Percentiles rank a stretch among this genome's conserved stretches.
These are phyloP conservation scores for Callionymus lyra DNA, from an alignment of 2,113 vertebrate species.

Conservation along the genomic window DNA sequence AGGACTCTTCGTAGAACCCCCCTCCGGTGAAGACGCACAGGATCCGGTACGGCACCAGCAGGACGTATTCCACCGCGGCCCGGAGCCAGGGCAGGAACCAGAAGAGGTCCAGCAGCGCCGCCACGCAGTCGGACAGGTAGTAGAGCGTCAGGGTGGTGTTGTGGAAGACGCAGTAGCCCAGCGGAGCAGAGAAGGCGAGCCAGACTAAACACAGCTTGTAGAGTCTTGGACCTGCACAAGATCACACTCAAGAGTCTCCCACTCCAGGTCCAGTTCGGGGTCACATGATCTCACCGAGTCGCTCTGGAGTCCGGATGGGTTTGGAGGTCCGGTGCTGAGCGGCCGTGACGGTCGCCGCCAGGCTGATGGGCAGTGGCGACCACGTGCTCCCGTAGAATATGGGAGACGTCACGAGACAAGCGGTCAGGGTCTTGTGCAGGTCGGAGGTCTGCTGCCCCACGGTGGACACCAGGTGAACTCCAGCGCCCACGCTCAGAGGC, in stretches of 20 bases:
- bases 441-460: conserved; percentile 76
- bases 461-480: conserved; percentile 77
- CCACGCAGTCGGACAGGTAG: conserved; percentile 66
- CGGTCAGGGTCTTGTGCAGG: conserved; percentile 60
- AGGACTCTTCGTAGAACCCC: conserved; percentile 67
- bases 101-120: conserved; percentile 69
- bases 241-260: background rate
- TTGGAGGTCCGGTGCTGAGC: conserved; percentile 68
- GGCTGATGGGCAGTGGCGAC: conserved; percentile 76
- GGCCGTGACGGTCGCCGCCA: conserved; percentile 72
- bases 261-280: too few relatives aligned
- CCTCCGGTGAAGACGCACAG: conserved; percentile 58
- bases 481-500: conserved; percentile 75
- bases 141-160: conserved; percentile 72
- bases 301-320: conserved; percentile 4
- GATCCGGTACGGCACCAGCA: conserved; percentile 72
- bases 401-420: conserved; percentile 71
- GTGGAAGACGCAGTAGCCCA: conserved; percentile 70
- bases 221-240: conserved; percentile 59
- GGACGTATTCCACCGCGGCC: conserved; percentile 60
- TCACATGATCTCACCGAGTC: conserved; percentile 64
- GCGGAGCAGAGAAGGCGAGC: conserved; percentile 73
- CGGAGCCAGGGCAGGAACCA: conserved; percentile 74
- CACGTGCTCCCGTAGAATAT: conserved; percentile 76
- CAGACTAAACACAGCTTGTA: conserved; percentile 73